Conservation (phyloP, 2,113 vertebrate genomes). For the Barnardius zonarius region DNA sequence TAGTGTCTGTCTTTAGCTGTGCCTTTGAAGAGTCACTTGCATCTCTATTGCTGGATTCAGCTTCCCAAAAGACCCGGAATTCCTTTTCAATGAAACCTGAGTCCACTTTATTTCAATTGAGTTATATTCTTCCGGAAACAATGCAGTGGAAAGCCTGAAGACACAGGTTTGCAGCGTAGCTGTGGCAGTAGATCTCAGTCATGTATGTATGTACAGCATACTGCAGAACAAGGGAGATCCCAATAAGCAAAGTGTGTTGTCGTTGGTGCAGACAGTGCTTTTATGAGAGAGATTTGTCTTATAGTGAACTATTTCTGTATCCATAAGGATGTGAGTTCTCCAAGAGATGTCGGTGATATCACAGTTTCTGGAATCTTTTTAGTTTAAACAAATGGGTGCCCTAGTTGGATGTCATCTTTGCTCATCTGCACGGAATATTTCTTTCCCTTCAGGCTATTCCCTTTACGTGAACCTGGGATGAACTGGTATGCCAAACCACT, state of each 20-base stretch:
- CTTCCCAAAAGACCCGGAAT: background rate
- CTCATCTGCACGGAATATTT: background rate
- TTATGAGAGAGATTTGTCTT: background rate
- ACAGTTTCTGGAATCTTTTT: background rate
- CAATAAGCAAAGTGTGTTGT: background rate
- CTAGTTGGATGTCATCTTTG: background rate
- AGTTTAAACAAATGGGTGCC: background rate
- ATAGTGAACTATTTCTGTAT: background rate
- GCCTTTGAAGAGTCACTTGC: background rate
- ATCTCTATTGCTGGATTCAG: background rate
- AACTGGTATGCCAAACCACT: constrained; percentile 89
- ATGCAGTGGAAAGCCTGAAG: background rate
- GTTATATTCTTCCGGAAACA: background rate
- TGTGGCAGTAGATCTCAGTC: background rate
- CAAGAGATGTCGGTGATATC: background rate
- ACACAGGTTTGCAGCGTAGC: background rate
- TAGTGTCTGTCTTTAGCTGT: background rate
- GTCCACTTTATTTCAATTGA: background rate
- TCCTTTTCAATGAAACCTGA: background rate
- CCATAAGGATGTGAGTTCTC: background rate
- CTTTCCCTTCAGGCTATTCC: constrained; percentile 86
- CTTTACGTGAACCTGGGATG: constrained; percentile 90
- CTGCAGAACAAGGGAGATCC: background rate
- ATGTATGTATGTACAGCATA: no score
- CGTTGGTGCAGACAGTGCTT: fast-evolving